Conservation (phyloP, 2,888 invertebrate species). For the Phyllotreta cruciferae region DNA sequence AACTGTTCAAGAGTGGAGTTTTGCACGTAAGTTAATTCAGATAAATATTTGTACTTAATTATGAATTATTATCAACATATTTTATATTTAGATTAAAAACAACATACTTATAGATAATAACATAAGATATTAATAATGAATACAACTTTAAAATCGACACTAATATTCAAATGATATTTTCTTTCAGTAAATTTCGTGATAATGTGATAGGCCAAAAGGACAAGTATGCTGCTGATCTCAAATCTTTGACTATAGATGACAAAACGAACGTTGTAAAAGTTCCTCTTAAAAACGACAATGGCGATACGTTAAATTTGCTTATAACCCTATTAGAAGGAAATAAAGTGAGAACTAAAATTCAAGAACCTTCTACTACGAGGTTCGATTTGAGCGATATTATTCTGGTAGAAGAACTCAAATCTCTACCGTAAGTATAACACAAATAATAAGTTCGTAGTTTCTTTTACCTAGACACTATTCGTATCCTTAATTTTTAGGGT, state of each 20-base stretch:
- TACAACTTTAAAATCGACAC: too few relatives aligned
- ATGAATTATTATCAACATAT: not conserved
- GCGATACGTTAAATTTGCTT: conserved; percentile 22
- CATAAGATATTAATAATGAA: too few relatives aligned
- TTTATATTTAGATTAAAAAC: not conserved
- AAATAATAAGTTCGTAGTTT: not conserved
- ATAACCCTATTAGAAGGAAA: conserved; percentile 29
- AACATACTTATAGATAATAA: not conserved
- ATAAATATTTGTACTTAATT: not conserved
- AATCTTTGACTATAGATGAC: not conserved
- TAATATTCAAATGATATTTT: too few relatives aligned
- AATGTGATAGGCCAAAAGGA: conserved; percentile 9
- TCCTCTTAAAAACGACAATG: conserved; percentile 31
- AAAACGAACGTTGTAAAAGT: conserved; percentile 20
- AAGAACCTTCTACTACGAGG: conserved; percentile 27
- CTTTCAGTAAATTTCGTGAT: conserved; percentile 21
- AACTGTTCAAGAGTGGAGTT: conserved; percentile 33
- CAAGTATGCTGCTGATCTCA: conserved; percentile 22
- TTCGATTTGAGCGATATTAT: conserved; percentile 35
- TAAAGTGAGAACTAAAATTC: conserved; percentile 32
- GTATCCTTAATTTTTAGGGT: not conserved
- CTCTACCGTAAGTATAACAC: conserved; percentile 30
- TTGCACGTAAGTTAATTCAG: conserved; percentile 33
- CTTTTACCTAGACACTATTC: not conserved
- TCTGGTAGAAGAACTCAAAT: conserved; percentile 35